Evolutionary conservation across 2,797 vertebrate genomes (phyloP).

Genomic region (Streptopelia turtur): DNA sequence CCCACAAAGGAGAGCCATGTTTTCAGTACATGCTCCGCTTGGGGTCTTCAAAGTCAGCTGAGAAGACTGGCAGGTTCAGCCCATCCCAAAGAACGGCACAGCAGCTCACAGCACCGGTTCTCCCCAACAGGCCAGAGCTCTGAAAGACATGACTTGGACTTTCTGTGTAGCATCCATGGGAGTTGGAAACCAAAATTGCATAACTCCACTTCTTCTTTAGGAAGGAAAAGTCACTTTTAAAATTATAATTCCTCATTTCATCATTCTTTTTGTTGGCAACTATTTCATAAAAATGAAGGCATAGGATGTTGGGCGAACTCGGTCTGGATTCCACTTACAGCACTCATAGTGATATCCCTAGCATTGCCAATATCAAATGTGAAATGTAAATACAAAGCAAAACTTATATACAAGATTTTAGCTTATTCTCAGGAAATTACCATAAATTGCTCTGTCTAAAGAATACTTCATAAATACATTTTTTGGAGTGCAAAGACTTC

Average conservation of each 20-base stretch:
- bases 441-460: neutral
- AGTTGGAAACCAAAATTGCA: neutral
- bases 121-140: neutral
- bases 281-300: neutral
- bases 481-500: neutral
- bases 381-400: neutral
- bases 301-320: neutral
- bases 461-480: neutral
- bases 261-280: neutral
- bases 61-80: neutral
- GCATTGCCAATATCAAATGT: neutral
- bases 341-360: neutral
- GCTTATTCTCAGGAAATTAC: neutral
- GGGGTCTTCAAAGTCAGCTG: neutral
- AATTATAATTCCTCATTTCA: neutral
- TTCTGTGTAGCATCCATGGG: neutral
- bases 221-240: neutral
- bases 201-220: neutral
- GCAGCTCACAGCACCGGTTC: neutral
- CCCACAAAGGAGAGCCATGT: neutral
- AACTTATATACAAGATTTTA: neutral
- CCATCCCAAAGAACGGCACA: neutral
- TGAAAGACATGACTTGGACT: neutral
- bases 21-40: neutral
- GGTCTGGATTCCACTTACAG: neutral